Conservation (phyloP, 2,888 invertebrate species). For the Salpingus planirostris region DNA sequence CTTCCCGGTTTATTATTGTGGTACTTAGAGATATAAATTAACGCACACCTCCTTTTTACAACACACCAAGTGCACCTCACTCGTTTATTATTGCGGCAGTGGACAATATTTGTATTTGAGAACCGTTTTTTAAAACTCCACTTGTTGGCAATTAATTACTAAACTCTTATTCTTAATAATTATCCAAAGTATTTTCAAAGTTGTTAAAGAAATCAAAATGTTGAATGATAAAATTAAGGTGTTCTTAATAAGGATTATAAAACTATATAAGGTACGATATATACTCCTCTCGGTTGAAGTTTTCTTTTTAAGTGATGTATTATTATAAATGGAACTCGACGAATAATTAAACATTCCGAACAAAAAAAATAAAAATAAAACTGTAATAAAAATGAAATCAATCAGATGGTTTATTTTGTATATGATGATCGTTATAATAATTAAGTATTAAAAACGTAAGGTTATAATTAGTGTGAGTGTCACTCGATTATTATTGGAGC, state of each 20-base stretch:
- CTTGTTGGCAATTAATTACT: conserved; percentile 36
- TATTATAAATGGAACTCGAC: too few species aligned
- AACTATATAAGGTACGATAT: too few species aligned
- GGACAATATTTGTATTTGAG: conserved; percentile 42
- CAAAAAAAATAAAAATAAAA: too few species aligned
- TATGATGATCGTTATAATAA: conserved; percentile 37
- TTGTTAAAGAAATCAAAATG: conserved; percentile 40
- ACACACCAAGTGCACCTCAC: conserved; percentile 33
- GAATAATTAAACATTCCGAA: conserved; percentile 34
- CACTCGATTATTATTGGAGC: conserved; percentile 41
- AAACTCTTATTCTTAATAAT: conserved; percentile 4
- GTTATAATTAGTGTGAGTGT: conserved; percentile 25
- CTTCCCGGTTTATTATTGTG: too few species aligned
- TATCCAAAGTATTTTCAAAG: conserved; percentile 40
- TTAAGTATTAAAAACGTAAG: conserved; percentile 17
- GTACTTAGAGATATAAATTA: too few species aligned
- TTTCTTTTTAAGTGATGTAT: too few species aligned
- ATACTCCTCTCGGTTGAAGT: conserved; percentile 33
- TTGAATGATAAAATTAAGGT: conserved; percentile 30
- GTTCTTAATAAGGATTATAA: too few species aligned
- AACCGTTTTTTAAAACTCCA: conserved; percentile 34
- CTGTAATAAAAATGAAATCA: too few species aligned
- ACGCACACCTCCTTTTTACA: conserved; percentile 24
- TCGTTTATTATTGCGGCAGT: conserved; percentile 37
- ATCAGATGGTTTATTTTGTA: conserved; percentile 40